Evolutionary conservation across 92 coral and sea anemone genomes (phyloP), one percentile per base, ranked within the genome.

Genomic region (Palythoa grandis): DNA sequence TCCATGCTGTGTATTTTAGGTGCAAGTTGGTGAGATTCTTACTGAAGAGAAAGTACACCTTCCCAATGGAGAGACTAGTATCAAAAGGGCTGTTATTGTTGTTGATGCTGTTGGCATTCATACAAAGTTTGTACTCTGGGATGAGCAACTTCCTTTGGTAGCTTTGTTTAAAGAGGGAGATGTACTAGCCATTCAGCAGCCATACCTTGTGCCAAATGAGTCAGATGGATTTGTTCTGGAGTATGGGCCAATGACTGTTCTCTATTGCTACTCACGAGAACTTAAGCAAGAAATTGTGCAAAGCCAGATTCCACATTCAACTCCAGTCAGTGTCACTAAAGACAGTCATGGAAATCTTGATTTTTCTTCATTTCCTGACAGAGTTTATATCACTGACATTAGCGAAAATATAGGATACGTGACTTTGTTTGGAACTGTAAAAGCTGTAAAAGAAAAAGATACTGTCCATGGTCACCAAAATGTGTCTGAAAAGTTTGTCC

Each of bases 261-360:
- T 96, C 5, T 92, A 76, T 70, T 96, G 99, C 77, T 87, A 86
- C 75, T 78, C 93, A 65, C 84, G 74, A 76, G 90, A 86, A 77
- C 90, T 88, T 13, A 87, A 76, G 29, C 90, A 83, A 20, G 96
- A 96, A 83, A 20, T 91, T 24, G 86, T 96, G 74, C 96, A 91
- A 25, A 96, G 98, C 56, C 99, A 96, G 84, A 48, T 80, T 35
- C 86, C 91, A 72, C 88, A 77, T 56, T 88, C 91, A 19, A 91
- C 93, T 79, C 92, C 95, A 35, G 92, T 93, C 68, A 89, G 90
- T 79, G 93, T 96, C 65, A 86, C 89, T 17, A 96, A 90, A 85
- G 99, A 96, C 89, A 96, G 88, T 57, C 95, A 90, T 88, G 99
- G 99, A 13, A 88, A 89, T 89, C 93, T 96, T 25, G 99, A 96